A percentile compares a stretch with the other conserved stretches of the same genome.
Evolutionary conservation across 2,888 invertebrate genomes (phyloP).

Genomic region (Mallateleia sp.): DNA sequence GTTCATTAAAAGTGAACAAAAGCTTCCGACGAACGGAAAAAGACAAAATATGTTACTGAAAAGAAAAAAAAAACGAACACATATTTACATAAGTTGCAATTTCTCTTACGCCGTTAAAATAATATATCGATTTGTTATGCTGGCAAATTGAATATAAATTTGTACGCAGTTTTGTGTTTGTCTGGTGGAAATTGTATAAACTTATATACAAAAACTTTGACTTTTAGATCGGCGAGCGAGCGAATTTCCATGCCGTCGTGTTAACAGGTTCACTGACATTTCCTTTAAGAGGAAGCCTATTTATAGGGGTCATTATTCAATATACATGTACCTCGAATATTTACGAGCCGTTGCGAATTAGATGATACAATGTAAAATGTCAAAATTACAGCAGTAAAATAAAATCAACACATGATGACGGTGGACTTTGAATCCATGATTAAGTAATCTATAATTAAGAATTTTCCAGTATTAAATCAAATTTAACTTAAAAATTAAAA

Average conservation of each 20-base stretch:
- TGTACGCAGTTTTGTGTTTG: background rate
- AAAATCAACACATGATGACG: background rate
- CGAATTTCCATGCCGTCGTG: slow-evolving; percentile 41
- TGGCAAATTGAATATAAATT: slow-evolving; percentile 30
- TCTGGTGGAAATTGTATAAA: too few relatives aligned
- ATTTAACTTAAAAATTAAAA: too few relatives aligned
- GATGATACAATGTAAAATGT: slow-evolving; percentile 44
- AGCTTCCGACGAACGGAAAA: too few relatives aligned
- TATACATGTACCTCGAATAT: slow-evolving; percentile 51
- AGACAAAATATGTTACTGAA: too few relatives aligned
- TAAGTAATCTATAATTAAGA: too few relatives aligned
- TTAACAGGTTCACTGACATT: slow-evolving; percentile 72
- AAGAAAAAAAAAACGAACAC: background rate
- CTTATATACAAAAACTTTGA: slow-evolving; percentile 48
- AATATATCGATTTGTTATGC: slow-evolving; percentile 37
- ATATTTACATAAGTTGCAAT: slow-evolving; percentile 29
- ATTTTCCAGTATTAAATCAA: too few relatives aligned
- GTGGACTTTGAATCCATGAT: too few relatives aligned
- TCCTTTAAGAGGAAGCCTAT: slow-evolving; percentile 65
- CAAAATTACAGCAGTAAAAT: slow-evolving; percentile 25
- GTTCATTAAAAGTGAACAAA: too few relatives aligned
- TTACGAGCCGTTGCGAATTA: slow-evolving; percentile 51
- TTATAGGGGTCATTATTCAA: slow-evolving; percentile 69
- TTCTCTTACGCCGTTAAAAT: slow-evolving; percentile 5
- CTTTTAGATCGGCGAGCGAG: slow-evolving; percentile 57